Conservation (phyloP, 2,797 vertebrate species). For the Ctenosaura bakeri region DNA sequence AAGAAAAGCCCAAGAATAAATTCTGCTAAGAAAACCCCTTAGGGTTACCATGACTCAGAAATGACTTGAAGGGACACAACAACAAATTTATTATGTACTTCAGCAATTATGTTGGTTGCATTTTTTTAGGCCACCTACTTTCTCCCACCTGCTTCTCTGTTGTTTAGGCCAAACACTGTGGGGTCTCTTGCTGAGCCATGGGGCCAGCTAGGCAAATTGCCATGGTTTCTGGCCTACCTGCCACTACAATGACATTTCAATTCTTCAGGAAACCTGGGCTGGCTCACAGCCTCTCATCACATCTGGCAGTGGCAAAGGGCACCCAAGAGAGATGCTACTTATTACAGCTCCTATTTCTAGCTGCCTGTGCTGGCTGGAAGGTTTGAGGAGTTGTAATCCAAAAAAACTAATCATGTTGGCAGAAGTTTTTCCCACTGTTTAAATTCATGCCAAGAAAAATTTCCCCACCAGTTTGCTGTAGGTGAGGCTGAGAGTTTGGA, state of each 20-base stretch:
- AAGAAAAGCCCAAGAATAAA: no score
- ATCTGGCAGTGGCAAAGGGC: background rate
- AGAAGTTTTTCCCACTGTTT: background rate
- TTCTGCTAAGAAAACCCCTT: no score
- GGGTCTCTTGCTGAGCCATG: background rate
- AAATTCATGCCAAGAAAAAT: background rate
- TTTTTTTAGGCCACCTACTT: slow-evolving; percentile 19
- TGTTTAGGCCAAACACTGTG: background rate
- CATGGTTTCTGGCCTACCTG: background rate
- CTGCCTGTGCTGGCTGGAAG: no score
- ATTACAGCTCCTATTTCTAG: background rate
- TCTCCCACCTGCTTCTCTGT: background rate
- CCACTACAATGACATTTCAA: background rate
- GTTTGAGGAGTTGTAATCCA: no score
- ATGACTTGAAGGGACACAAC: no score
- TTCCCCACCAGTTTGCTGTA: background rate
- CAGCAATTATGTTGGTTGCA: background rate
- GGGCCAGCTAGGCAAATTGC: background rate
- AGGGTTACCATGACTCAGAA: no score
- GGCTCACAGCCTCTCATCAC: background rate
- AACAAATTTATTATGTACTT: background rate
- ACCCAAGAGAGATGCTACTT: background rate
- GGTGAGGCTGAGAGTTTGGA: background rate
- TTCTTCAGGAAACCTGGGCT: background rate
- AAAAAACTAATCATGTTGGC: no score